Evolutionary conservation across 2,113 vertebrate genomes (phyloP).

Genomic region (Chaetodon trifascialis): DNA sequence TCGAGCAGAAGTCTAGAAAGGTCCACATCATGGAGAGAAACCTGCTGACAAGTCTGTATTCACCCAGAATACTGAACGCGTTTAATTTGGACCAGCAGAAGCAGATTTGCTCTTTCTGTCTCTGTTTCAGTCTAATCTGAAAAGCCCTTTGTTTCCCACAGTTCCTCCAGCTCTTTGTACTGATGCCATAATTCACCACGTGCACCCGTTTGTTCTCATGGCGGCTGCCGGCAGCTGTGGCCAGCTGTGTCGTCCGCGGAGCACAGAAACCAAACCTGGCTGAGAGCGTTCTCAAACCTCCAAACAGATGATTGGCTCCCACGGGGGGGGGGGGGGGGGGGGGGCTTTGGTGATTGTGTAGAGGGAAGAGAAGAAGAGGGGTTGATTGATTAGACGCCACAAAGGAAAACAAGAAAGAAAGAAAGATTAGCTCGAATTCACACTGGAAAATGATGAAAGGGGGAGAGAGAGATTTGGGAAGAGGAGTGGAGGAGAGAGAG

Average conservation of each 20-base stretch:
- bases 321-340: constrained; percentile 14
- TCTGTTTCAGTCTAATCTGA: not conserved
- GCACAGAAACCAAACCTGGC: not conserved
- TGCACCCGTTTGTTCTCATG: constrained; percentile 2
- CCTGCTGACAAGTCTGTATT: not conserved
- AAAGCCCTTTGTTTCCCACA: not conserved
- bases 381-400: constrained; percentile 52
- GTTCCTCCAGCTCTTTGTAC: not conserved
- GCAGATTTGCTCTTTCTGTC: not conserved
- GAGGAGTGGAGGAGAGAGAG: not conserved
- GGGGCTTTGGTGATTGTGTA: constrained; percentile 13
- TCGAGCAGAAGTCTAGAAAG: too few species aligned
- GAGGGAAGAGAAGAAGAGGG: not conserved
- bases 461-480: constrained; percentile 4
- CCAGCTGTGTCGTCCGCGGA: constrained; percentile 6
- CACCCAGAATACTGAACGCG: not conserved
- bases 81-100: not conserved
- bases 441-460: constrained; percentile 17
- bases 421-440: constrained; percentile 49
- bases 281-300: not conserved
- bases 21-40: not conserved
- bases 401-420: not conserved
- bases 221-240: not conserved
- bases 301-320: constrained; percentile 31
- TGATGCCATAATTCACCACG: not conserved